Evolutionary conservation across 1,140 invertebrate species (phyloP).

Genomic region (Sipha flava): DNA sequence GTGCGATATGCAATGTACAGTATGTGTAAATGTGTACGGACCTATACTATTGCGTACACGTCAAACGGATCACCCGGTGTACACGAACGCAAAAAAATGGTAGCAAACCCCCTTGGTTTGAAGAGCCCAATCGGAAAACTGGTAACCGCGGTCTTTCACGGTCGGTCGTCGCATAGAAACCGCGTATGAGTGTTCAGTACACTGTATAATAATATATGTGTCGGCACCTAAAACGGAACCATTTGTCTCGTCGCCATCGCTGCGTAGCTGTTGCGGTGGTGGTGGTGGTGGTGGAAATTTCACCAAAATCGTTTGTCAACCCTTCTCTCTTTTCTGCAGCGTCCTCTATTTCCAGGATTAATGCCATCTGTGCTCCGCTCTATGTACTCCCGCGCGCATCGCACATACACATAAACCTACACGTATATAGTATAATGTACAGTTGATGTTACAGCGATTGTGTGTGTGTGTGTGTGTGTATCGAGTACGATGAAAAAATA

Average conservation of each 20-base stretch:
- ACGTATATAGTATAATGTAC: too few relatives aligned
- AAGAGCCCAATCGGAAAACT: not conserved
- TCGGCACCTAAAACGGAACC: not conserved
- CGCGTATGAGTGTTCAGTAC: too few relatives aligned
- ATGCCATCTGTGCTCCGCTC: not conserved
- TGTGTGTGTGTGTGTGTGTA: not conserved
- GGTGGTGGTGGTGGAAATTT: not conserved
- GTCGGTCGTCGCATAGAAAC: too few relatives aligned
- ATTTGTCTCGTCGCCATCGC: not conserved
- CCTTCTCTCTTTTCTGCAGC: not conserved
- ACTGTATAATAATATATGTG: not conserved
- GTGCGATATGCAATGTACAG: not conserved
- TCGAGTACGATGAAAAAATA: too few relatives aligned
- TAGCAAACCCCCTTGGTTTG: not conserved
- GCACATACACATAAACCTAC: too few relatives aligned
- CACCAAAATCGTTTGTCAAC: slow-evolving; percentile 8
- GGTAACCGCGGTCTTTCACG: too few relatives aligned
- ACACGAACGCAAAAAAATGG: too few relatives aligned
- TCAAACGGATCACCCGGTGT: too few relatives aligned
- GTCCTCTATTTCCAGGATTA: not conserved
- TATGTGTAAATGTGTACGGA: too few relatives aligned
- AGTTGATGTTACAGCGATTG: not conserved
- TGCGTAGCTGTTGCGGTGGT: not conserved
- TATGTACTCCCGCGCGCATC: not conserved
- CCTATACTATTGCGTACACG: too few relatives aligned